A percentile compares a stretch with the other conserved stretches of the same genome.
Evolutionary conservation across 2,113 vertebrate species (phyloP).

Genomic region (Heterocephalus glaber): DNA sequence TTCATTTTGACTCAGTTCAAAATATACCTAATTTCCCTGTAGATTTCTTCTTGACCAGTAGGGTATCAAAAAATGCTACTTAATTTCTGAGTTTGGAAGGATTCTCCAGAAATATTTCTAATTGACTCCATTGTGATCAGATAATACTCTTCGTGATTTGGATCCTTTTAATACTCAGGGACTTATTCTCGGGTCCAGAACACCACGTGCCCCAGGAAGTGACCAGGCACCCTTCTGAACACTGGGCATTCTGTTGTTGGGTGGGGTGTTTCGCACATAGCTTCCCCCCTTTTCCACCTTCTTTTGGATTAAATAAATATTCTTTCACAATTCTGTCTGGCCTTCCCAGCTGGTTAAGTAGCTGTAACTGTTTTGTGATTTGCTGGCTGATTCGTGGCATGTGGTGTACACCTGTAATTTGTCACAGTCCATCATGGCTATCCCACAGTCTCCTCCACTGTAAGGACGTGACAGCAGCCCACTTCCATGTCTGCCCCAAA

Average conservation of each 20-base stretch:
- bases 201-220: neutral
- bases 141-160: neutral
- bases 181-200: neutral
- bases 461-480: fast-evolving
- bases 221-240: fast-evolving
- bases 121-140: neutral
- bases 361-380: neutral
- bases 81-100: neutral
- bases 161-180: neutral
- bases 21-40: neutral
- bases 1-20: neutral
- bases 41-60: neutral
- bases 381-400: fast-evolving
- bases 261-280: fast-evolving
- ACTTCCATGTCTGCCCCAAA: neutral
- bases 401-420: fast-evolving
- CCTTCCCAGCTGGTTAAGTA: neutral
- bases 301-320: neutral
- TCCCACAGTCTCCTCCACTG: neutral
- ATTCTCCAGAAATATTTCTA: neutral
- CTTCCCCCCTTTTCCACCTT: too few species aligned
- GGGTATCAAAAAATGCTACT: neutral
- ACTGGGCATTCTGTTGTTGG: too few species aligned
- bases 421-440: too few species aligned
- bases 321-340: neutral